These are phyloP conservation scores for Lasiurus cinereus DNA, from an alignment of 2,113 vertebrate species.

Conservation along the genomic window DNA sequence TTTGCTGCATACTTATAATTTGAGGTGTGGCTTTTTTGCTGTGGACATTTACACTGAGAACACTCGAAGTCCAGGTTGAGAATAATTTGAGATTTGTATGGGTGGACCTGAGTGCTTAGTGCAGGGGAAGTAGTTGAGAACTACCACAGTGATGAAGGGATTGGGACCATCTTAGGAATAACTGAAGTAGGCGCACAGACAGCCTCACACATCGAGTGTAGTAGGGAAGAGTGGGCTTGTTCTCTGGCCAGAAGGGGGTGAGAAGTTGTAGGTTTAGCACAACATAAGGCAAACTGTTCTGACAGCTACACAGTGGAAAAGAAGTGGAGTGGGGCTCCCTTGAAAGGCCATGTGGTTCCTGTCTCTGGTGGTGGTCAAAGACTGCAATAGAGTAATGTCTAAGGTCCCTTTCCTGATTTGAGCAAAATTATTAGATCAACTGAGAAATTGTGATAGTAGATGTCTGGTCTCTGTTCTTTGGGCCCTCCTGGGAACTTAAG, in stretches of 20 bases:
- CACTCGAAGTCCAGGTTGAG: not conserved
- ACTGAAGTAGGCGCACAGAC: not conserved
- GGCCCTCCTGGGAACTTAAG: not conserved
- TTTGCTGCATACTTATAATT: not conserved
- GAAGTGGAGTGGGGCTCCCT: too few species aligned
- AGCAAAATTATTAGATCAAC: not conserved
- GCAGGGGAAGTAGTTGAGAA: not conserved
- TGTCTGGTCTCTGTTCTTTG: not conserved
- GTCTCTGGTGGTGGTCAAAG: not conserved
- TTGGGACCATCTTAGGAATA: not conserved
- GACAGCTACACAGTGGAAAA: not conserved
- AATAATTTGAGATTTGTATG: not conserved
- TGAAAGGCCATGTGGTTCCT: not conserved
- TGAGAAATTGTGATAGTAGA: not conserved
- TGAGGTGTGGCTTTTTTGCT: not conserved
- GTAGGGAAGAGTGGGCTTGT: not conserved
- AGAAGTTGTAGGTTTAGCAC: not conserved
- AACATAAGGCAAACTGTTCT: not conserved
- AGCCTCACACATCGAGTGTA: not conserved
- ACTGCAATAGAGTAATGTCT: too few species aligned
- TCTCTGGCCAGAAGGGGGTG: not conserved
- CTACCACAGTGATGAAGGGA: not conserved
- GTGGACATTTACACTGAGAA: not conserved
- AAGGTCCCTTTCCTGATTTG: not conserved
- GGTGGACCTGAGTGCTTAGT: not conserved